Conservation (phyloP, 1,140 invertebrate genomes). For the Cydia pomonella region DNA sequence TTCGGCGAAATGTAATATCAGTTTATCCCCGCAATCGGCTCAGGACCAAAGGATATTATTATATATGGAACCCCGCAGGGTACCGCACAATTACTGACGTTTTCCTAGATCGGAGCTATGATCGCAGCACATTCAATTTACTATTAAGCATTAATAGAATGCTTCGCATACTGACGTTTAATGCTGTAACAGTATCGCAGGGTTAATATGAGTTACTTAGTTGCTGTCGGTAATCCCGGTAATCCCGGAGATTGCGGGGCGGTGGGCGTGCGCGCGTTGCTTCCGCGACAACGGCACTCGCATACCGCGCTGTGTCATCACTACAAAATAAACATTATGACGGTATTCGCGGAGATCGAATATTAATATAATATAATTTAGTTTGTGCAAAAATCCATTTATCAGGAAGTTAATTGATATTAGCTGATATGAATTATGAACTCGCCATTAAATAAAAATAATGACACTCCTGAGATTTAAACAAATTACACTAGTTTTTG, state of each 20-base stretch:
- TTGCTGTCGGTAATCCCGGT: conserved; percentile 43
- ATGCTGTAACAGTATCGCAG: conserved; percentile 44
- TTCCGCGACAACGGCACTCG: conserved; percentile 60
- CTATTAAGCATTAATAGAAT: conserved; percentile 49
- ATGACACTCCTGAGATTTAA: no score
- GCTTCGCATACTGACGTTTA: conserved; percentile 45
- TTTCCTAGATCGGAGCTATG: conserved; percentile 26
- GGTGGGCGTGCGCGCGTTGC: conserved; percentile 37
- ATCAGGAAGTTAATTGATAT: no score
- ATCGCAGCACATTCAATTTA: conserved; percentile 46
- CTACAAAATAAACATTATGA: neutral
- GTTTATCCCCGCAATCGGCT: conserved; percentile 6
- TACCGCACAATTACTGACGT: conserved; percentile 34
- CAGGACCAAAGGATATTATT: conserved; percentile 24
- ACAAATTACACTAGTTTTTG: no score
- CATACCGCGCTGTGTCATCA: conserved; percentile 42
- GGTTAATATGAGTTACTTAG: conserved; percentile 57
- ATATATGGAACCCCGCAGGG: conserved; percentile 19
- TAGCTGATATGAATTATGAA: no score
- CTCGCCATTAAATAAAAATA: no score
- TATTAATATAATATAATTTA: neutral
- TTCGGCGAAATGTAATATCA: conserved; percentile 31
- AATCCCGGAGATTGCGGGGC: conserved; percentile 50
- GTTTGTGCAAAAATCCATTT: neutral
- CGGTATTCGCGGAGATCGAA: neutral